These are phyloP conservation scores for Parnassius glacialis DNA, from an alignment of 2,888 invertebrate genomes.

Conservation along the genomic window DNA sequence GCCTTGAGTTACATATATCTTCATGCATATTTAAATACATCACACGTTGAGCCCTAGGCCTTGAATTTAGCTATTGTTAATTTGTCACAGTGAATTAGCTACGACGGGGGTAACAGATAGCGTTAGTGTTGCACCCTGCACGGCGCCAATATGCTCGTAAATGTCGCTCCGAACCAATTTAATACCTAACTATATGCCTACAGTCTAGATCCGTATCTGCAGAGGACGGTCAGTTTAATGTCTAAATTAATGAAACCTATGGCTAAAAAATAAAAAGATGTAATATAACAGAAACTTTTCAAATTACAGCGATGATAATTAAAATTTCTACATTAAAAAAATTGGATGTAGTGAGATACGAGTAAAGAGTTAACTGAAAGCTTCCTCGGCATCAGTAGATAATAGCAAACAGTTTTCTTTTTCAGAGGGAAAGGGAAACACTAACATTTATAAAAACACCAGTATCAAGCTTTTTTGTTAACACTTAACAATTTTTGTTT, in stretches of 20 bases:
- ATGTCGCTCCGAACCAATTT: conserved; percentile 68
- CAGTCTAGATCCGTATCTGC: conserved; percentile 61
- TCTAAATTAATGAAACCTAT: conserved; percentile 14
- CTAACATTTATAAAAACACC: too few relatives aligned
- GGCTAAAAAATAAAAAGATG: neutral
- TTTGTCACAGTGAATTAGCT: conserved; percentile 81
- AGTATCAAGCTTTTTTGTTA: too few relatives aligned
- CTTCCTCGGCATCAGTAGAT: too few relatives aligned
- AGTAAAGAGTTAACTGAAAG: too few relatives aligned
- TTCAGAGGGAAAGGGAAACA: too few relatives aligned
- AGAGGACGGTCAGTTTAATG: conserved; percentile 30
- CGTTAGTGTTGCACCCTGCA: conserved; percentile 76
- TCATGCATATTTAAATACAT: conserved; percentile 13
- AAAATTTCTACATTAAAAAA: too few relatives aligned
- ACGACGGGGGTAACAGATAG: conserved; percentile 75
- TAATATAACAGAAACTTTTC: neutral
- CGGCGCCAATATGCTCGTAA: conserved; percentile 77
- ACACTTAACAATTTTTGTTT: too few relatives aligned
- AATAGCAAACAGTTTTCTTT: too few relatives aligned
- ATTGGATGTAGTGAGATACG: too few relatives aligned
- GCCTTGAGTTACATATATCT: neutral
- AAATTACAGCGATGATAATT: too few relatives aligned
- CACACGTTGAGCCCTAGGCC: conserved; percentile 41
- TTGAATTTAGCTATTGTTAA: conserved; percentile 77
- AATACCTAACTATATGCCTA: conserved; percentile 62